Conservation (phyloP, 2,888 invertebrate species). For the Mylabris sibirica region DNA sequence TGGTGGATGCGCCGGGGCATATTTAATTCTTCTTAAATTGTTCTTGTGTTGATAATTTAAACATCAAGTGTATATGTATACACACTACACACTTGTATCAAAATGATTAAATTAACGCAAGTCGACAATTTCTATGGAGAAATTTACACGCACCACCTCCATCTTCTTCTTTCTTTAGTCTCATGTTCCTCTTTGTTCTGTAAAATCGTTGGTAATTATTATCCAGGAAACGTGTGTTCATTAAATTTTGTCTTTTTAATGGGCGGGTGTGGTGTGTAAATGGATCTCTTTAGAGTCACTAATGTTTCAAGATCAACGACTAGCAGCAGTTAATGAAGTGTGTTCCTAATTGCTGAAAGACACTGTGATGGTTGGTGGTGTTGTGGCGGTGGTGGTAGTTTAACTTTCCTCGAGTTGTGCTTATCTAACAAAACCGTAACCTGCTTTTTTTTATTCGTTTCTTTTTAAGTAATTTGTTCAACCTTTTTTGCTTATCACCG, state of each 20-base stretch:
- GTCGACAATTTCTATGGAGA: not conserved
- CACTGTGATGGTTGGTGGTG: too few relatives aligned
- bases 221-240: constrained; percentile 7
- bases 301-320: constrained; percentile 29
- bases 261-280: constrained; percentile 20
- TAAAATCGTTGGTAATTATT: not conserved
- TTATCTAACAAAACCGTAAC: constrained; percentile 23
- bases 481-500: not conserved
- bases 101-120: constrained; percentile 6
- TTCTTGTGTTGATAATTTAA: not conserved
- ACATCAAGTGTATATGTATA: constrained; percentile 2
- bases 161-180: not conserved
- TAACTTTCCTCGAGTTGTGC: constrained; percentile 22
- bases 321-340: constrained; percentile 26
- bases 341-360: constrained; percentile 28
- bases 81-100: not conserved
- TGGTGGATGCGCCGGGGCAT: not conserved
- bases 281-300: constrained; percentile 26
- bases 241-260: constrained; percentile 10
- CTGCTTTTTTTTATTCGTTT: constrained; percentile 12
- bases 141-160: not conserved
- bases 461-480: constrained; percentile 2
- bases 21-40: not conserved
- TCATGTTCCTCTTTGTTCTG: not conserved
- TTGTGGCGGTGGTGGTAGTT: too few relatives aligned